A percentile compares a stretch with the other conserved stretches of the same genome.
These are phyloP conservation scores for Galago senegalensis DNA, from an alignment of 2,797 vertebrate genomes.

Conservation along the genomic window DNA sequence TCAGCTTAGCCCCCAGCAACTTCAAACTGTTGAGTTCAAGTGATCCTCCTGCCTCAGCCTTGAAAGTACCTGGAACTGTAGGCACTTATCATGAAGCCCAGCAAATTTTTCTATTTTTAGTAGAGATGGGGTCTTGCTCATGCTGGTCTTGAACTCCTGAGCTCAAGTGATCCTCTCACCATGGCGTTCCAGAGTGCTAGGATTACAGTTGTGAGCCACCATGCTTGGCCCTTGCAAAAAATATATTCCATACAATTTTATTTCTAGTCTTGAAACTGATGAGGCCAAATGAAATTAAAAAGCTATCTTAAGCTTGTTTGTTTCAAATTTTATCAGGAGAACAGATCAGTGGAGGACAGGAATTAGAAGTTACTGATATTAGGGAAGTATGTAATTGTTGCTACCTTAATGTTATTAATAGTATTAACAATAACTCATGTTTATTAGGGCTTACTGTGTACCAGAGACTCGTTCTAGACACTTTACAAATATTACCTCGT, in stretches of 20 bases:
- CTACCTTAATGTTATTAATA: conserved; percentile 69
- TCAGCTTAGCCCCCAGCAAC: too few species aligned
- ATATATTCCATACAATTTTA: conserved; percentile 49
- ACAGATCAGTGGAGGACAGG: conserved; percentile 80
- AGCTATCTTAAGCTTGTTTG: conserved; percentile 79
- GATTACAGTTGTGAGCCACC: too few species aligned
- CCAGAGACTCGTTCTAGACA: conserved; percentile 39
- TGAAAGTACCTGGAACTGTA: too few species aligned
- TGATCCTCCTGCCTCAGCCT: too few species aligned
- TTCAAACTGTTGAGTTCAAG: too few species aligned
- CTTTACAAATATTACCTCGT: conserved; percentile 59
- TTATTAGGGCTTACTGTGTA: not conserved
- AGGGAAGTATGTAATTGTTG: conserved; percentile 56
- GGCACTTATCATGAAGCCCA: too few species aligned
- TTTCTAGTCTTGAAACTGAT: conserved; percentile 64
- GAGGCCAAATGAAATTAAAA: conserved; percentile 64
- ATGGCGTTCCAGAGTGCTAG: too few species aligned
- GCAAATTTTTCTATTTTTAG: too few species aligned
- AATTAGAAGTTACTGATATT: conserved; percentile 74
- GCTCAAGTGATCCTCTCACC: too few species aligned
- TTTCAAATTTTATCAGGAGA: conserved; percentile 80
- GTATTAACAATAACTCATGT: conserved; percentile 72
- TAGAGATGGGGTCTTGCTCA: too few species aligned
- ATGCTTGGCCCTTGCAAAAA: too few species aligned
- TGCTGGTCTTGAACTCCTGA: too few species aligned